Evolutionary conservation across 2,113 vertebrate species (phyloP).

Genomic region (Eretmochelys imbricata): DNA sequence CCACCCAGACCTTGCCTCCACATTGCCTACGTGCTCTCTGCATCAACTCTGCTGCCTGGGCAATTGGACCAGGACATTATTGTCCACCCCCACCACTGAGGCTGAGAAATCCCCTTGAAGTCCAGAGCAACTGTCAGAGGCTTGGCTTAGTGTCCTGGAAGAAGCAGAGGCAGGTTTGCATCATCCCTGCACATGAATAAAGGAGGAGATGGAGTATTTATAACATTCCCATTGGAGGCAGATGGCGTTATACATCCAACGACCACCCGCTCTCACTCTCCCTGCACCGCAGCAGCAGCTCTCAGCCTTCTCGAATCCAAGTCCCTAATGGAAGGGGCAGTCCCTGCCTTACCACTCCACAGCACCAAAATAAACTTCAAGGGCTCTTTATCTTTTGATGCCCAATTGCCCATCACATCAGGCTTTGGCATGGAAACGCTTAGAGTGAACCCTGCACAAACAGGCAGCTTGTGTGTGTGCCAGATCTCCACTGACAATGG

Average conservation of each 20-base stretch:
- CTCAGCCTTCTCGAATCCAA: background rate
- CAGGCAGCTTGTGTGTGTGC: background rate
- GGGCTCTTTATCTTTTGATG: background rate
- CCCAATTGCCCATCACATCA: background rate
- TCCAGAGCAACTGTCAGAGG: background rate
- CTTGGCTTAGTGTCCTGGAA: background rate
- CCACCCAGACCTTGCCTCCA: background rate
- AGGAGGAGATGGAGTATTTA: background rate
- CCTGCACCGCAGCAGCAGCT: background rate
- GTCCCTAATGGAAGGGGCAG: background rate
- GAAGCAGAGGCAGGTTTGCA: background rate
- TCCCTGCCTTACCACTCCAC: slow-evolving; percentile 6
- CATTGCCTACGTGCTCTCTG: background rate
- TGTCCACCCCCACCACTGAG: background rate
- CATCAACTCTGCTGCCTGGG: background rate
- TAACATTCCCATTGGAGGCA: background rate
- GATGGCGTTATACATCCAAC: background rate
- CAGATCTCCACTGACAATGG: background rate
- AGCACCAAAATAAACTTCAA: slow-evolving; percentile 8
- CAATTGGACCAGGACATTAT: background rate
- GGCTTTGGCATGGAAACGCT: slow-evolving; percentile 61
- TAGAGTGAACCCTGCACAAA: slow-evolving; percentile 50
- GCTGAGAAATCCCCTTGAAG: background rate
- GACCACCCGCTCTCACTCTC: background rate
- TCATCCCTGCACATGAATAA: background rate